phyloP scores from a whole-genome alignment of 1,140 invertebrate genomes.

The Bombus superbus region DNA sequence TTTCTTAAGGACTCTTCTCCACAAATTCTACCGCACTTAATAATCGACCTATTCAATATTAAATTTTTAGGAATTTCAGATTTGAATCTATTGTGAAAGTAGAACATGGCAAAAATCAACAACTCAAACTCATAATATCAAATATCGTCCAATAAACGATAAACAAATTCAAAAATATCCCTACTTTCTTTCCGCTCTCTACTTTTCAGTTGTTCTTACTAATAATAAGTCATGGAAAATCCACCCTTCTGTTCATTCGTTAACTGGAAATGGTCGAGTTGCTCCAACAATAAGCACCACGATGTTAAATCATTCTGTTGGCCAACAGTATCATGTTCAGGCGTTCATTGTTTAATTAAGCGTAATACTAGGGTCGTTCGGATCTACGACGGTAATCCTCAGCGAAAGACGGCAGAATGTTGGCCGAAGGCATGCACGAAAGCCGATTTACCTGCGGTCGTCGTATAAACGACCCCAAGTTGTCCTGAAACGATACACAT shows the following conservation, averaged over 20 bases:
- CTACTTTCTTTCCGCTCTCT: no score
- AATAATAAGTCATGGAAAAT: no score
- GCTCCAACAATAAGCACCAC: neutral
- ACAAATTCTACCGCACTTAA: no score
- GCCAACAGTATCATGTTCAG: neutral
- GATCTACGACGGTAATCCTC: constrained; percentile 27
- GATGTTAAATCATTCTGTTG: no score
- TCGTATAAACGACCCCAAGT: neutral
- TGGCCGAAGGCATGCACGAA: neutral
- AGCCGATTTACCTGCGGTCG: constrained; percentile 45
- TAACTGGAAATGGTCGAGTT: neutral
- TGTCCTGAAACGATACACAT: neutral
- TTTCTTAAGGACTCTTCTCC: neutral
- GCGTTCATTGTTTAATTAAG: constrained; percentile 22
- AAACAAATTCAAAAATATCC: no score
- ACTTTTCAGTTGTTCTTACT: no score
- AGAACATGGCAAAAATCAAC: neutral
- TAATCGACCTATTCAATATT: no score
- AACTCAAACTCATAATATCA: neutral
- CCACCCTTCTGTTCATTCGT: neutral
- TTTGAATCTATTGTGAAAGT: neutral
- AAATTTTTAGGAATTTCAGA: no score
- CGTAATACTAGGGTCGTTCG: constrained; percentile 11
- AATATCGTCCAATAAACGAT: neutral
- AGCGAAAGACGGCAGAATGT: constrained; percentile 21